Percentiles rank a stretch among this genome's conserved stretches.
phyloP scores from a whole-genome alignment of 1,140 invertebrate species.

The Hypsibius dujardini region DNA sequence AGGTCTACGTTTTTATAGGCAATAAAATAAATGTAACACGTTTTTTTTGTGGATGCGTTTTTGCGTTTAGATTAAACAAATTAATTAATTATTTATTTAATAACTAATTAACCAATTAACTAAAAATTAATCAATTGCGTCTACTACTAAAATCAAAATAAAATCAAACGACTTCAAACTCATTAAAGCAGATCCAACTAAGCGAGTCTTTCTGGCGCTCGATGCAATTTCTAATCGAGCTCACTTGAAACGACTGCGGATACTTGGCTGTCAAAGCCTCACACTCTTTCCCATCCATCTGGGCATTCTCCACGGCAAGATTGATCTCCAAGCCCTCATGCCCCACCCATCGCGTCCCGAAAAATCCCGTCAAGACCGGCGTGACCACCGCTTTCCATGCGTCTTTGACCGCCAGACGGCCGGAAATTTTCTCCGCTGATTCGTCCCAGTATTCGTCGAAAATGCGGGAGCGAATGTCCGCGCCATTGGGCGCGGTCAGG shows the following conservation, averaged over 20 bases:
- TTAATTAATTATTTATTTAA: no score
- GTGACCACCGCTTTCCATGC: slow-evolving; percentile 14
- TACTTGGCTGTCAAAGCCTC: not conserved
- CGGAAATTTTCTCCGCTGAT: not conserved
- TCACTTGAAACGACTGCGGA: not conserved
- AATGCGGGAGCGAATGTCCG: not conserved
- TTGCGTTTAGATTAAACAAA: no score
- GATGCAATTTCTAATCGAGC: no score
- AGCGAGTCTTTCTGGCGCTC: no score
- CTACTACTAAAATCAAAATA: no score
- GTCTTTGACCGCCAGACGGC: slow-evolving; percentile 7
- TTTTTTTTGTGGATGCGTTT: no score
- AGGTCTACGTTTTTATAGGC: no score
- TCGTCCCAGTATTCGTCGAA: slow-evolving; percentile 16
- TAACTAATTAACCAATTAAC: no score
- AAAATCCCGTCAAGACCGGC: not conserved
- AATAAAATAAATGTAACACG: no score
- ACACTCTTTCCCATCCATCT: slow-evolving; percentile 13
- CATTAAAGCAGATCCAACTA: no score
- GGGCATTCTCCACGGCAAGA: not conserved
- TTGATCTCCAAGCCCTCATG: slow-evolving; percentile 13
- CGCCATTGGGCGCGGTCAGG: not conserved
- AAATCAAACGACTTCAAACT: no score
- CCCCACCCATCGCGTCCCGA: not conserved
- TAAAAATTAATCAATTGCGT: no score